Percentiles rank a stretch among this genome's conserved stretches.
Conservation (phyloP, 2,797 vertebrate species). For the Epinephelus coioides region DNA sequence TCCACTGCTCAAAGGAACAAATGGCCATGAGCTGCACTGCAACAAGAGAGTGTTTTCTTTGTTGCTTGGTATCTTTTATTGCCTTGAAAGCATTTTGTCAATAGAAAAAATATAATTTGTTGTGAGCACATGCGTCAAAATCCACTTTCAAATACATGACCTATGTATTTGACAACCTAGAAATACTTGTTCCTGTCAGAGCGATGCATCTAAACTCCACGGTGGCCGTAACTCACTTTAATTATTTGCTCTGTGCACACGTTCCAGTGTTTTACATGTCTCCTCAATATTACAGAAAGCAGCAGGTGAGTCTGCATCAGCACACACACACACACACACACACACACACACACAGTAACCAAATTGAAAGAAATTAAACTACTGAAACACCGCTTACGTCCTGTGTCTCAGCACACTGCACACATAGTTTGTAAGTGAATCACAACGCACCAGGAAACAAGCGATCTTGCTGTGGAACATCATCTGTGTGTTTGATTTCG, state of each 20-base stretch:
- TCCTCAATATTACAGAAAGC: background rate
- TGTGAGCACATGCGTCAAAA: background rate
- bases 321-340: no score
- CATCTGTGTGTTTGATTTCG: slow-evolving; percentile 52
- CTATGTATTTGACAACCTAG: background rate
- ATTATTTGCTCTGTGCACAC: background rate
- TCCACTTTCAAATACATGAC: background rate
- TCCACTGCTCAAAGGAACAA: background rate
- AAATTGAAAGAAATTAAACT: background rate
- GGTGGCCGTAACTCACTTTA: background rate
- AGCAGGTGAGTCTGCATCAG: background rate
- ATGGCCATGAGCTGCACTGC: background rate
- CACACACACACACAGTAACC: no score
- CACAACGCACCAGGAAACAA: slow-evolving; percentile 55
- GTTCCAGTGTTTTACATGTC: background rate
- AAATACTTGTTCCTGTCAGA: slow-evolving; percentile 16
- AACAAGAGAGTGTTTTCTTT: background rate
- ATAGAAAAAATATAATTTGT: background rate
- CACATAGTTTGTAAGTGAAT: slow-evolving; percentile 59
- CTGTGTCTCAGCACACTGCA: background rate
- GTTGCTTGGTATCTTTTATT: background rate
- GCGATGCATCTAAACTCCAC: background rate
- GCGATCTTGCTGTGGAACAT: slow-evolving; percentile 46
- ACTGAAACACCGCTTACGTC: background rate
- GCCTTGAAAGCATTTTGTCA: background rate